Evolutionary conservation across 2,113 vertebrate genomes (phyloP), one percentile per base, ranked within the genome.

Genomic region (Uria aalge): DNA sequence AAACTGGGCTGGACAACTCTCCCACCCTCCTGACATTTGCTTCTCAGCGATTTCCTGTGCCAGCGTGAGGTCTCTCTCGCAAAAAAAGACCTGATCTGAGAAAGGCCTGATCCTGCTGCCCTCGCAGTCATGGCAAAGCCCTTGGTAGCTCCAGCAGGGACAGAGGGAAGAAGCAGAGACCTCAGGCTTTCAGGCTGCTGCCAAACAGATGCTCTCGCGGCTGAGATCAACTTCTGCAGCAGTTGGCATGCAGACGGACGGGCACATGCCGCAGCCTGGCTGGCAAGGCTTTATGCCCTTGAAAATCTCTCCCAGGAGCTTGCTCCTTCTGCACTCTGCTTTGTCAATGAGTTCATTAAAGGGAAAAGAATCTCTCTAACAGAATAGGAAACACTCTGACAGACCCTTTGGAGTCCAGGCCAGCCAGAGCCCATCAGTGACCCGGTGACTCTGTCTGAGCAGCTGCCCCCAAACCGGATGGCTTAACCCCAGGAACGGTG

Each of bases 261-360:
- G 90, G 84, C 73, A 87, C 41, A 50, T 50, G 81, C 66, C 85
- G 40, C 73, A 77, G 81, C 69, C 60, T 75, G 5, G 6, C 60
- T 93, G 77, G 73, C 60, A 67, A 71, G 69, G 26, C 40, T 47
- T 67, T 68, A 10, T 64, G 74, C 66, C 66, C 81, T 78, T 47
- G 81, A 78, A 93, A 90, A 82, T 74, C 21, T 81, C 87, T 71
- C 56, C 41, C 50, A 77, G 56, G 73, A 89, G 43, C 43, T 71
- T 13, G 2, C 17, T 57, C 59, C 11, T 84, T 36, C 76, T 81
- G 27, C 29, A 29, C 27, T 67, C 8, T 10, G 22, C 55, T 94
- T 81, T 75, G n/a, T 47, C 55, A 43, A 3, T 20, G 22, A 2
- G 3, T 41, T 89, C 64, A 50, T 32, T 41, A 53, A 55, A 71